Base-by-base conservation (phyloP, 30 jellyfish, hydroid and myxozoan genomes). In the Aurelia coerulea region DNA sequence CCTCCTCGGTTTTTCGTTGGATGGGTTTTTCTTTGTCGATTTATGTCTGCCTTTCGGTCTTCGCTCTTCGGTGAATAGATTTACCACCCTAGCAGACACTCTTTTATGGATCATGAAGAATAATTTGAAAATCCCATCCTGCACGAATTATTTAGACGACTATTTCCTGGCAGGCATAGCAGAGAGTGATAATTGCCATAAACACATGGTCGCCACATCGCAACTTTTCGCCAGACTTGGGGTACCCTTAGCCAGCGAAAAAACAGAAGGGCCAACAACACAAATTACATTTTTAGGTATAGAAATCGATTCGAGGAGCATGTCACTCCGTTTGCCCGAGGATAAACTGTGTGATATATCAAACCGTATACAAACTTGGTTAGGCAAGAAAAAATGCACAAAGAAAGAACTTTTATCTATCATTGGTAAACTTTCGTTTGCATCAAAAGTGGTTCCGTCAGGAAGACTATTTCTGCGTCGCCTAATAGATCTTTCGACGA, bases 131-230 rank as follows among this genome's bases (percentile, higher is more conserved):
- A 39, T 76, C 4, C 1, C 1, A 4, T 32, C n/a, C 11, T 16
- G 65, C 37, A 79, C 89, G 8, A 29, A 79, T 39, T 79, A 79
- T 35, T 62, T 79, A 9, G 89, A 79, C 49, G 89, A 79, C 50
- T 79, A 32, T 79, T 62, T 79, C 35, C 18, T 79, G 42, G 67
- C 86, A 14, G 86, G 74, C 56, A 35, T 62, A 50, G 74, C 86
- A 14, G 18, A 56, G 59, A 18, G 74, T 2, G 11, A 17, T 2
- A 6, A 4, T 4, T 75, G 86, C 31, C 62, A 14, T 1, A 18
- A 52, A 1, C 7, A 52, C 16, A 29, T 75, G n/a, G 33, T 50
- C 2, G 31, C 10, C 49, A 58, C 63, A 18, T 50, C 46, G n/a
- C 10, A 15, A 5, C 37, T 75, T 1, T 54, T 75, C 18, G 11